Conservation (phyloP, 2,113 vertebrate genomes). For the Ifrita kowaldi region DNA sequence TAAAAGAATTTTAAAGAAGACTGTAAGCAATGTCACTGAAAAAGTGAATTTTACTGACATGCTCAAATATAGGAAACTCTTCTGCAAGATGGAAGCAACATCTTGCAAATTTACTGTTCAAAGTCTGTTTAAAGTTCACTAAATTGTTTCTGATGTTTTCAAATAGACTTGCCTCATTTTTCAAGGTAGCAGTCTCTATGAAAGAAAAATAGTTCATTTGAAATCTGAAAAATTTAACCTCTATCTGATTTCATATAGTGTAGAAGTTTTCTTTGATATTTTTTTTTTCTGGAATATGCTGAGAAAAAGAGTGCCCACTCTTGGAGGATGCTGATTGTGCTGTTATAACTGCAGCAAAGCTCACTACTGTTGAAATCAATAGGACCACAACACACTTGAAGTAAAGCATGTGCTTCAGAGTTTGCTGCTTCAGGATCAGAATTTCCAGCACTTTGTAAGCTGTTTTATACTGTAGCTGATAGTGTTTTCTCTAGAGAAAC, state of each 20-base stretch:
- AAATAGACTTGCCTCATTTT: neutral
- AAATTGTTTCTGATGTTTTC: neutral
- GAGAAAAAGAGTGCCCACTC: neutral
- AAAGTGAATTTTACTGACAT: neutral
- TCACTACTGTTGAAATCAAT: slow-evolving; percentile 11
- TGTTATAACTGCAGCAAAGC: neutral
- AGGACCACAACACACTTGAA: neutral
- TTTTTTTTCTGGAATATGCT: neutral
- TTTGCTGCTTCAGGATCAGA: neutral
- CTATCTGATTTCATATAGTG: neutral
- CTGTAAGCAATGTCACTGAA: neutral
- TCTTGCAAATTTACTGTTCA: neutral
- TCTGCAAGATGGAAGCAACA: neutral
- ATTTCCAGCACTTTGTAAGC: neutral
- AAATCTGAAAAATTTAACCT: neutral
- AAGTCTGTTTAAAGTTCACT: neutral
- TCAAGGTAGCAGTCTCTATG: neutral
- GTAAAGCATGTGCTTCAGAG: neutral
- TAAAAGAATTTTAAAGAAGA: neutral
- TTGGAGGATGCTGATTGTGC: neutral
- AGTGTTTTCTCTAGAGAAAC: neutral
- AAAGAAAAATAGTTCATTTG: neutral
- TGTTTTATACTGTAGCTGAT: neutral
- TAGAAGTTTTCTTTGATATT: neutral
- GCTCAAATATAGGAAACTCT: neutral